Percentiles rank a stretch among this genome's conserved stretches.
Conservation (phyloP, 2,888 invertebrate genomes). For the Conops quadrifasciatus region DNA sequence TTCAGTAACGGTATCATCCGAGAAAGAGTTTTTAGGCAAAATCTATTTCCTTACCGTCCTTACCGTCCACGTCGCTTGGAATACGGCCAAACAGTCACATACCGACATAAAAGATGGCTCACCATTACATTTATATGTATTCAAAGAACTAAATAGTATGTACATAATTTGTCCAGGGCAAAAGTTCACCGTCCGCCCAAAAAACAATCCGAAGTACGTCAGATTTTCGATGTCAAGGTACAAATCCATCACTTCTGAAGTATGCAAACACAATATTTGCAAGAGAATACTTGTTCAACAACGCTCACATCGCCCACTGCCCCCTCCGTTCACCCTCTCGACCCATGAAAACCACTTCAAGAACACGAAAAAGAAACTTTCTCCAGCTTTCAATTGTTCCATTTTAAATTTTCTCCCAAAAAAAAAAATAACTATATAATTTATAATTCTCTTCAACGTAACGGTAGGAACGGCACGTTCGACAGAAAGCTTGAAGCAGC, state of each 20-base stretch:
- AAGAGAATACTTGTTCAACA: too few relatives aligned
- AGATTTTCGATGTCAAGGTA: slow-evolving; percentile 49
- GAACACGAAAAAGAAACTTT: slow-evolving; percentile 11
- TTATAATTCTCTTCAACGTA: neutral
- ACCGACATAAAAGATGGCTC: too few relatives aligned
- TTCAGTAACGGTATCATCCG: too few relatives aligned
- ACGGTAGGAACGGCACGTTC: neutral
- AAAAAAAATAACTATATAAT: neutral
- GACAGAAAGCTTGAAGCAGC: neutral
- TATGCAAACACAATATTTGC: slow-evolving; percentile 26
- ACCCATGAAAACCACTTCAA: neutral
- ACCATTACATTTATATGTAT: too few relatives aligned
- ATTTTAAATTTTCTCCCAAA: neutral
- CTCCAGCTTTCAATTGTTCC: neutral
- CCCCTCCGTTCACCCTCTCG: neutral
- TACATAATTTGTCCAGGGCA: neutral
- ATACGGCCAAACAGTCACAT: too few relatives aligned
- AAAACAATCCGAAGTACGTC: neutral
- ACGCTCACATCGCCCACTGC: neutral
- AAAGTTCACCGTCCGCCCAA: slow-evolving; percentile 1
- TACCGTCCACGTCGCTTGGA: too few relatives aligned
- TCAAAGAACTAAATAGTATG: neutral
- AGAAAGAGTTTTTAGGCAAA: too few relatives aligned
- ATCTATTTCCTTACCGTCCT: too few relatives aligned
- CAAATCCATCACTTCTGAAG: slow-evolving; percentile 48